Evolutionary conservation across 2,113 vertebrate species (phyloP).

Genomic region (Cyprinodon variegatus): DNA sequence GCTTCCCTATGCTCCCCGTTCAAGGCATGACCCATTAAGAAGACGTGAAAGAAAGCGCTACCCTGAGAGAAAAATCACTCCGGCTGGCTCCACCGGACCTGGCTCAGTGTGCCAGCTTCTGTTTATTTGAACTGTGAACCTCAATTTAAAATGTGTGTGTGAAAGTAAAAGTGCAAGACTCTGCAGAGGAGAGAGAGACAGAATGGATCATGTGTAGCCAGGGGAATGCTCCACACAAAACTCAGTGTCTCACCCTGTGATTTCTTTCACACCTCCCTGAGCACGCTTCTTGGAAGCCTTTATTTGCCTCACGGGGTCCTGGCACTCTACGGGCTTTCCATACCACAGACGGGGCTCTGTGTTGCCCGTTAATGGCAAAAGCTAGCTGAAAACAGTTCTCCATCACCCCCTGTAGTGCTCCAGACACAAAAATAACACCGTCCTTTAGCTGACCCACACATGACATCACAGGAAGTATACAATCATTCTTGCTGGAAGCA

Average conservation of each 20-base stretch:
- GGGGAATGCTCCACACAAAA: conserved; percentile 65
- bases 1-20: conserved; percentile 27
- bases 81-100: conserved; percentile 38
- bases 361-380: conserved; percentile 33
- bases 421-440: conserved; percentile 64
- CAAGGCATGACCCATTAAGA: conserved; percentile 61
- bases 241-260: conserved; percentile 49
- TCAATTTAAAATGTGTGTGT: conserved; percentile 59
- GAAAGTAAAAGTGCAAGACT: conserved; percentile 47
- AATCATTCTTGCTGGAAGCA: conserved; percentile 12
- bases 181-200: conserved; percentile 29
- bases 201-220: conserved; percentile 23
- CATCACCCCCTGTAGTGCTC: conserved; percentile 36
- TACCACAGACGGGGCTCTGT: conserved; percentile 74
- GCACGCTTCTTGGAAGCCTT: conserved; percentile 66
- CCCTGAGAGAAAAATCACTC: conserved; percentile 60
- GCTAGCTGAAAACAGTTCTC: conserved; percentile 47
- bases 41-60: conserved; percentile 55
- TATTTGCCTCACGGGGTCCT: conserved; percentile 67
- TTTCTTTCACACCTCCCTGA: conserved; percentile 72
- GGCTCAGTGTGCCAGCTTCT: conserved; percentile 44
- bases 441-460: conserved; percentile 59
- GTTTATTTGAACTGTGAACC: conserved; percentile 82
- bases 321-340: conserved; percentile 50
- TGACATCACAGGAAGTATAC: conserved; percentile 48